A percentile compares a stretch with the other conserved stretches of the same genome.
Conservation (phyloP, 2,888 invertebrate species). For the Pachymerium ferrugineum region DNA sequence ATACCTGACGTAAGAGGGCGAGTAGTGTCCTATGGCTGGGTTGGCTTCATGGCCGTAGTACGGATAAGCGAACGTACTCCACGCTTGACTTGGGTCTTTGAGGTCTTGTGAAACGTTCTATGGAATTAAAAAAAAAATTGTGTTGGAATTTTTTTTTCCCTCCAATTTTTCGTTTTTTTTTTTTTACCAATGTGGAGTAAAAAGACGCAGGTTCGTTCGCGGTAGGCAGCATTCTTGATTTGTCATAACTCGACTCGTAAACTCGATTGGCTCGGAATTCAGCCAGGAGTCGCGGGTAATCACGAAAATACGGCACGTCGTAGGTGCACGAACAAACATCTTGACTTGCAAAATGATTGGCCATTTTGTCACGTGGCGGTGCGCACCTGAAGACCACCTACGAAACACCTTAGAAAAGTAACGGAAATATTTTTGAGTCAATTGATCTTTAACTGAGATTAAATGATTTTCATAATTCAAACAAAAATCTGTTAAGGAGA, state of each 20-base stretch:
- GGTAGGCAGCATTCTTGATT: constrained; percentile 1
- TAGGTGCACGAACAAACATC: constrained; percentile 17
- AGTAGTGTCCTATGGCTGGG: not conserved
- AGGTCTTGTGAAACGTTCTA: constrained; percentile 1
- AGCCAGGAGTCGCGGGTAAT: constrained; percentile 13
- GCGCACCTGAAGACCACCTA: too few relatives aligned
- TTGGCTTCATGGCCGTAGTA: not conserved
- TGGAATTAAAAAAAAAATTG: not conserved
- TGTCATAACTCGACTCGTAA: not conserved
- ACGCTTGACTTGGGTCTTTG: constrained; percentile 20
- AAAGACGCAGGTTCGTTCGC: constrained; percentile 73
- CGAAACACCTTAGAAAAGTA: too few relatives aligned
- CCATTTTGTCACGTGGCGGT: constrained; percentile 23
- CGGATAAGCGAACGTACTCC: constrained; percentile 12
- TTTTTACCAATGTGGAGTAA: constrained; percentile 87
- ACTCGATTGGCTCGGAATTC: constrained; percentile 12
- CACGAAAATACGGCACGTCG: constrained; percentile 17
- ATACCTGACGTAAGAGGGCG: constrained; percentile 22
- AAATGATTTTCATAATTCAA: too few relatives aligned
- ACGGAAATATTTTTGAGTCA: too few relatives aligned
- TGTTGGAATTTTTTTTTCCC: not conserved
- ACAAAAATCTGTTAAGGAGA: too few relatives aligned
- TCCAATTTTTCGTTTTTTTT: too few relatives aligned
- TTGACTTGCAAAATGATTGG: constrained; percentile 17
- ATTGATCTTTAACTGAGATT: too few relatives aligned